Evolutionary conservation across 2,113 vertebrate genomes (phyloP).

Genomic region (Myotis yumanensis): DNA sequence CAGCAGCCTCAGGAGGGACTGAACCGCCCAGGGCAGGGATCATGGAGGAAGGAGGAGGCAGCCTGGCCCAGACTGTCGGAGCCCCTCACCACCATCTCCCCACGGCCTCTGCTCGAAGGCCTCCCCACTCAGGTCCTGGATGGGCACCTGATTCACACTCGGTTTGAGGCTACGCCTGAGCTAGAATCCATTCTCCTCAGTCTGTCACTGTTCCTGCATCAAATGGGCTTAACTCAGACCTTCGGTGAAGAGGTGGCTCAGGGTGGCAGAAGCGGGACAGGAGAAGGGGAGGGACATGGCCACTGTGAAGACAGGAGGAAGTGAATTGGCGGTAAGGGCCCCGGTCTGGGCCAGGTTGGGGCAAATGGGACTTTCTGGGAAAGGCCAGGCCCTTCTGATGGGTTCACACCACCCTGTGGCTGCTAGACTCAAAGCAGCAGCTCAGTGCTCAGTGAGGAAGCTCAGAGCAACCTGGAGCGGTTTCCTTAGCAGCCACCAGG

Average conservation of each 20-base stretch:
- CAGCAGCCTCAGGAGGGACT: neutral
- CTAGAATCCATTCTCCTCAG: neutral
- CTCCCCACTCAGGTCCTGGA: neutral
- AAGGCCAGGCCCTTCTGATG: neutral
- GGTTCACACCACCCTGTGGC: neutral
- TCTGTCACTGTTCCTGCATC: neutral
- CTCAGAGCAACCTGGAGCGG: neutral
- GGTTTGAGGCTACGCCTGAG: neutral
- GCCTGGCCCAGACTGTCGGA: rapidly evolving
- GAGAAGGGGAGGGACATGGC: neutral
- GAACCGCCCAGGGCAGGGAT: neutral
- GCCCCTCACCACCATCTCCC: too few relatives aligned
- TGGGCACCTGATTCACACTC: neutral
- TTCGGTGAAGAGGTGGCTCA: neutral
- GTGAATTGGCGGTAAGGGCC: too few relatives aligned
- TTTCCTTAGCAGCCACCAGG: neutral
- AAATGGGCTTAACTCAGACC: neutral
- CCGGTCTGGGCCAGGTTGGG: neutral
- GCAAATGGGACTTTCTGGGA: neutral
- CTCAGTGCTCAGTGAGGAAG: neutral
- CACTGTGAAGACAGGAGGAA: neutral
- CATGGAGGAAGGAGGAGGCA: neutral
- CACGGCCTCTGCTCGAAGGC: neutral
- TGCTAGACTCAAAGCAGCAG: neutral
- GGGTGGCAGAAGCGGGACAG: neutral